Conservation (phyloP, 1,140 invertebrate genomes). For the Drosophila lini region DNA sequence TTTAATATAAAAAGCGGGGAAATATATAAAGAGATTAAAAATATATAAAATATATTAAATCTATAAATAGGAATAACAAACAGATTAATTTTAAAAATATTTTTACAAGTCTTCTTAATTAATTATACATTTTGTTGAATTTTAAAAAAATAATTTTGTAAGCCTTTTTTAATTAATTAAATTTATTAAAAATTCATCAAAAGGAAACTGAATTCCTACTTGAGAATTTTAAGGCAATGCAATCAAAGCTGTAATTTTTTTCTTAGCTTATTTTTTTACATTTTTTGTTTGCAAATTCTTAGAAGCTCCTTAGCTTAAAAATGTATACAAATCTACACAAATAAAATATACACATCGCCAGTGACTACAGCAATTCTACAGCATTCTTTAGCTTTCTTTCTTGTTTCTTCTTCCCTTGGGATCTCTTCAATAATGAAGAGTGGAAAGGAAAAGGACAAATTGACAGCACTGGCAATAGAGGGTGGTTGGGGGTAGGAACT, state of each 20-base stretch:
- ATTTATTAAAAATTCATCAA: too few species aligned
- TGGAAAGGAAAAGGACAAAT: slow-evolving; percentile 1
- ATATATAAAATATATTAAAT: too few species aligned
- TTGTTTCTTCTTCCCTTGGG: background rate
- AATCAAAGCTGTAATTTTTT: background rate
- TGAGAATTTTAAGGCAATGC: background rate
- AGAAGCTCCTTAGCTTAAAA: background rate
- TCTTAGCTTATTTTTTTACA: background rate
- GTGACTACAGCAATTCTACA: background rate
- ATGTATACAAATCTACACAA: background rate
- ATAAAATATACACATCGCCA: background rate
- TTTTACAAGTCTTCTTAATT: too few species aligned
- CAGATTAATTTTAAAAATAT: too few species aligned
- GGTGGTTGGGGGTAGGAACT: background rate
- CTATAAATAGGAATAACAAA: too few species aligned
- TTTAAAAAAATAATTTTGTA: too few species aligned
- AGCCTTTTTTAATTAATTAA: too few species aligned
- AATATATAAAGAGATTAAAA: too few species aligned
- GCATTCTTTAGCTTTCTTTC: background rate
- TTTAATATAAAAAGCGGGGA: too few species aligned
- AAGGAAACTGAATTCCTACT: background rate
- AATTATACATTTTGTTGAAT: too few species aligned
- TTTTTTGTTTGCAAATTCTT: background rate
- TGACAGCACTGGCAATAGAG: slow-evolving; percentile 4
- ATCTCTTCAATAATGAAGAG: background rate